phyloP scores from a whole-genome alignment of 2,888 invertebrate genomes.

The Sympetrum striolatum region DNA sequence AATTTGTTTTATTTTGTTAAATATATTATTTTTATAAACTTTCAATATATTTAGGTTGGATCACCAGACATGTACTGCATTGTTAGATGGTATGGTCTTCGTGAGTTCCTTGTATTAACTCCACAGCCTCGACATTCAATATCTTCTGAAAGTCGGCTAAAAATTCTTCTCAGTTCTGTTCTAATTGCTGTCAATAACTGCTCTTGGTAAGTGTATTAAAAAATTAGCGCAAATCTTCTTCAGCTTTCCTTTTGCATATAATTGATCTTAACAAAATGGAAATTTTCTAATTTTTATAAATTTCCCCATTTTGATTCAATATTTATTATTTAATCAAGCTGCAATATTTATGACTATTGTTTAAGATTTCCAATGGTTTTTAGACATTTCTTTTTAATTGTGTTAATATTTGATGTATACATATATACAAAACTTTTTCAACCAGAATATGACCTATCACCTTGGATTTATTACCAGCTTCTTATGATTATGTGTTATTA shows the following conservation, averaged over 20 bases:
- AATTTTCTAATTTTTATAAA: background rate
- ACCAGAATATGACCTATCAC: no score
- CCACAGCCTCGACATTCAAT: slow-evolving; percentile 67
- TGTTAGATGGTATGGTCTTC: slow-evolving; percentile 70
- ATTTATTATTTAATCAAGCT: background rate
- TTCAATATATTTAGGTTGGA: background rate
- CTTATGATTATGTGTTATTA: no score
- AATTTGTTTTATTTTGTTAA: no score
- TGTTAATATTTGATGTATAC: no score
- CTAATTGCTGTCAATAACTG: slow-evolving; percentile 84
- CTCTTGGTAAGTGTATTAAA: slow-evolving; percentile 65
- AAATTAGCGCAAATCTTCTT: background rate
- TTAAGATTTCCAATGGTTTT: no score
- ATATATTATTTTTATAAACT: no score
- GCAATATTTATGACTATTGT: no score
- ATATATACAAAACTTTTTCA: no score
- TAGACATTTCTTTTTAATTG: no score
- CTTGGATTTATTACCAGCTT: no score
- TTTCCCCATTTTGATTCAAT: background rate
- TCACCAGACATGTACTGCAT: slow-evolving; percentile 48
- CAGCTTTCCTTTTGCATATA: no score
- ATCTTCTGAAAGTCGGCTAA: slow-evolving; percentile 70
- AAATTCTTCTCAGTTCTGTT: slow-evolving; percentile 79
- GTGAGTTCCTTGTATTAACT: slow-evolving; percentile 80
- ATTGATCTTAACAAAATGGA: no score